Evolutionary conservation across 2,888 invertebrate species (phyloP), one percentile per base, ranked within the genome.

Genomic region (Auanema freiburgensis): DNA sequence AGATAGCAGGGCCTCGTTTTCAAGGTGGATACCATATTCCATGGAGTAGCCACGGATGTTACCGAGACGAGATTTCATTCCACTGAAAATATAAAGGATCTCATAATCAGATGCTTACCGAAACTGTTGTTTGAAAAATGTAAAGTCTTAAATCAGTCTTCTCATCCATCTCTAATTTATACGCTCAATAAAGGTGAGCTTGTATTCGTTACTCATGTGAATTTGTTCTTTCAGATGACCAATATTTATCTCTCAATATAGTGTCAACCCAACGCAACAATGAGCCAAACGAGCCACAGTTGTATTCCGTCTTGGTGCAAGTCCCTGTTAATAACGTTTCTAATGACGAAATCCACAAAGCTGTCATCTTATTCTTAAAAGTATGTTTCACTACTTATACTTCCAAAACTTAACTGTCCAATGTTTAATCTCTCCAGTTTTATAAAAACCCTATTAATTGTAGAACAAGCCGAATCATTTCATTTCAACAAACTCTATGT

Each of bases 91-190:
- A 21, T 42, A 11, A 21, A 46, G 6, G 44, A 60, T 23, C n/a
- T 60, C 1, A 23, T 46, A 8, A 16, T 44, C 16, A 14, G 60
- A 4, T 55, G 46, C 16, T 21, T 60, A 14, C 60, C 60, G 16
- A 43, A 18, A 11, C n/a, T 55, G 18, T 14, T 60, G 2, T n/a
- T 24, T 12, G 50, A 44, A 21, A 46, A 55, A 12, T 43, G 25
- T 1, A 55, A 54, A n/a, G 10, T 14, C 44, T 25, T 60, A 1
- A 14, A 44, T 14, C 40, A 54, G 16, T 23, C 14, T 16, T 53
- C 43, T 11, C 54, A 60, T 55, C 60, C 60, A 10, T 55, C 54
- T 11, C n/a, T 60, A 3, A 44, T 55, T 2, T 43, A 50, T 14
- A 40, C 59, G 1, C 24, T 42, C 14, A 43, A 59, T 14, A n/a